These are phyloP conservation scores for Phainopepla nitens DNA, from an alignment of 2,113 vertebrate genomes.

Conservation along the genomic window DNA sequence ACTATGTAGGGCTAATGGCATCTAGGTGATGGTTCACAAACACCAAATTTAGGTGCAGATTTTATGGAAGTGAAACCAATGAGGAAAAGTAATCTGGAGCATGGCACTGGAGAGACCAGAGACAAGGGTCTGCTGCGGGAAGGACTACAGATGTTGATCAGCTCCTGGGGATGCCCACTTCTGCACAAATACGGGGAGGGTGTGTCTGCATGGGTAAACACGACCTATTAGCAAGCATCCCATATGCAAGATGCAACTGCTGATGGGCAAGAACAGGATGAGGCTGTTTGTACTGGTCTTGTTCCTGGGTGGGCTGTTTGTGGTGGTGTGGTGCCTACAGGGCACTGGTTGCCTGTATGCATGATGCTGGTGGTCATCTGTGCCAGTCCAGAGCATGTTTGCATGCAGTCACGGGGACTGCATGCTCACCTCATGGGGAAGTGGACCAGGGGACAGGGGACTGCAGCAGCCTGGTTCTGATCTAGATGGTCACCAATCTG, in stretches of 20 bases:
- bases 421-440: not conserved
- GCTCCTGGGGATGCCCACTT: not conserved
- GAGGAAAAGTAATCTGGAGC: not conserved
- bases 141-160: not conserved
- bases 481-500: not conserved
- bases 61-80: not conserved
- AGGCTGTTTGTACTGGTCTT: not conserved
- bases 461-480: not conserved
- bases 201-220: not conserved
- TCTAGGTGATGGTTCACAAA: not conserved
- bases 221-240: accelerated
- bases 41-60: not conserved
- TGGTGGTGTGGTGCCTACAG: not conserved
- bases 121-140: not conserved
- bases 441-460: not conserved
- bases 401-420: accelerated
- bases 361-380: not conserved
- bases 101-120: not conserved
- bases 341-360: accelerated
- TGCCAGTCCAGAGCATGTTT: accelerated
- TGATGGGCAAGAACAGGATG: not conserved
- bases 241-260: not conserved
- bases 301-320: not conserved
- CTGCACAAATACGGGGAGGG: accelerated
- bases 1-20: not conserved